Evolutionary conservation across 37 sponge, comb jelly and placozoan species (phyloP), one percentile per base, ranked within the genome.

Genomic region (Crambe crambe): DNA sequence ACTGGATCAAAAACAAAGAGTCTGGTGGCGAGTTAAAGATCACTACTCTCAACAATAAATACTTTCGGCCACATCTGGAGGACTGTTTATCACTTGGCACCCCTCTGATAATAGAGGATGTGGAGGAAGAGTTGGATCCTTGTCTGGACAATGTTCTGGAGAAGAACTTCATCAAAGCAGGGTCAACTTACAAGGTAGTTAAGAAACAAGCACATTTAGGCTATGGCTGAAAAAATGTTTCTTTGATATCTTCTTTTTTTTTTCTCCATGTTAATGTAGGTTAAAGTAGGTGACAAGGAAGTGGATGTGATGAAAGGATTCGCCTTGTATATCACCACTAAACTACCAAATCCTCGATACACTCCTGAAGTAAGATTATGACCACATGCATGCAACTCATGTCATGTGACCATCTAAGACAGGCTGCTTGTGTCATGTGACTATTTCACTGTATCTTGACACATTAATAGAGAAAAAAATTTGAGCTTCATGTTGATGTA

Each of bases 281-380:
- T 98, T 31, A 98, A 98, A 86, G 99, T 98, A 60, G 99, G 99
- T 35, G 99, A 98, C 83, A 98, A 98, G 75, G 99, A 98, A 70
- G 90, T 98, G 40, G 99, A 98, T 62, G 99, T 98, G 38, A 96
- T 98, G 99, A 84, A 85, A 42, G 99, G 99, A 29, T 98, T 98
- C 72, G 61, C 86, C 78, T 84, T 98, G 32, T 98, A 98, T 87
- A 92, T 98, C 82, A 98, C 99, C 23, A 98, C 99, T 32, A 98
- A 98, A 60, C 87, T 98, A 23, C 94, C 99, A 26, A 98, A 98
- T 71, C 99, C 99, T 26, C 63, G 87, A 17, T 98, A 98, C 87
- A 98, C 99, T 32, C 99, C 99, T 20, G 99, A 98, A 84, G 89
- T 97, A 68, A 10, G 3, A 68, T 35, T 34, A 38, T 34, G 39